Percentiles rank a stretch among this genome's conserved stretches.
phyloP scores from a whole-genome alignment of 2,113 vertebrate species.

The Chloropsis cyanopogon region DNA sequence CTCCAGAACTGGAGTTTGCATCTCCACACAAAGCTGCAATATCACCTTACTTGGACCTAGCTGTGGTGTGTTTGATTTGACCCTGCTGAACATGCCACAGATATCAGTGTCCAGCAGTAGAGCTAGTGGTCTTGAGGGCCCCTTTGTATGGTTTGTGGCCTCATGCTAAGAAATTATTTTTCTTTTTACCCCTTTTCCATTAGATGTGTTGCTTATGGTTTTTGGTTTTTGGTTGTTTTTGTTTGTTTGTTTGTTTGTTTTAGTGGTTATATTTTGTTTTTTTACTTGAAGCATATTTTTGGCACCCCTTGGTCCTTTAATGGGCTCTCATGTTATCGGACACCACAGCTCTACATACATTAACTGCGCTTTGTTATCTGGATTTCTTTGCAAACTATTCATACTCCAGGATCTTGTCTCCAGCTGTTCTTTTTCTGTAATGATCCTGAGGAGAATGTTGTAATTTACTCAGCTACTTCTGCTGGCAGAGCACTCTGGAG shows the following conservation, averaged over 20 bases:
- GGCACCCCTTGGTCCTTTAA: neutral
- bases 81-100: neutral
- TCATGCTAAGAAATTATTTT: neutral
- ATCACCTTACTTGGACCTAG: fast-evolving
- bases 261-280: neutral
- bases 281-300: neutral
- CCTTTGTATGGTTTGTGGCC: neutral
- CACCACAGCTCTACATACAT: neutral
- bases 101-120: neutral
- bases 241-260: neutral
- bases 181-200: neutral
- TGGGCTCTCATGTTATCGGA: neutral
- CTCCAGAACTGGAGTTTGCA: neutral
- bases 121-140: neutral
- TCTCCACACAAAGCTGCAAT: fast-evolving
- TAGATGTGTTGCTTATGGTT: neutral
- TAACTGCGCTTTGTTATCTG: neutral
- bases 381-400: neutral
- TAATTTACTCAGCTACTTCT: neutral
- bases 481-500: neutral
- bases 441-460: neutral
- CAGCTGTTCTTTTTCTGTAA: neutral
- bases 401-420: neutral
- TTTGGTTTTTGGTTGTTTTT: neutral
- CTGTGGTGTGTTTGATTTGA: neutral